Evolutionary conservation across 2,888 invertebrate species (phyloP).

Genomic region (Adelphocoris suturalis): DNA sequence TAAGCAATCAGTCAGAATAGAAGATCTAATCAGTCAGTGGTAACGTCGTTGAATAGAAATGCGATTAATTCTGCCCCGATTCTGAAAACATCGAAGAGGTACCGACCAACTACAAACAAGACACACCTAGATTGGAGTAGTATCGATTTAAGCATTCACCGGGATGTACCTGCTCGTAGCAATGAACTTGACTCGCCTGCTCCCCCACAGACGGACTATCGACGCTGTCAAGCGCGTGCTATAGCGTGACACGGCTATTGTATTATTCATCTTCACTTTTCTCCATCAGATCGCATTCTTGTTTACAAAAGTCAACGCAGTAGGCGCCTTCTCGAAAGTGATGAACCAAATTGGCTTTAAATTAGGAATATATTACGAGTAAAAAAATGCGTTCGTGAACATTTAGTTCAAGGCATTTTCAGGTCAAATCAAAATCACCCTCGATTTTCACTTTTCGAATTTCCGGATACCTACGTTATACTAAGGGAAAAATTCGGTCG

Average conservation of each 20-base stretch:
- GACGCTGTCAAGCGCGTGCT: conserved; percentile 32
- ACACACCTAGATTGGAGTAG: not conserved
- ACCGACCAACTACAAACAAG: no score
- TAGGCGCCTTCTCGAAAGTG: not conserved
- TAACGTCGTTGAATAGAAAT: no score
- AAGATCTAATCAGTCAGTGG: no score
- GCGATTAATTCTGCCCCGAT: no score
- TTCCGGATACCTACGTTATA: no score
- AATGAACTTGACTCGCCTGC: conserved; percentile 25
- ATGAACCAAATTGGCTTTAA: not conserved
- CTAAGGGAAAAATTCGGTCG: no score
- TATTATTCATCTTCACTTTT: not conserved
- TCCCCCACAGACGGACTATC: not conserved
- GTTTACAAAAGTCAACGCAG: not conserved
- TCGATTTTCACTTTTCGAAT: no score
- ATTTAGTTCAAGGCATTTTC: no score
- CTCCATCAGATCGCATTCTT: conserved; percentile 5
- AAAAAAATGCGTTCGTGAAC: no score
- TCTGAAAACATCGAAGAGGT: no score
- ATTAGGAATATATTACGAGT: not conserved
- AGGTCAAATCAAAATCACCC: no score
- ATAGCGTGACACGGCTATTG: conserved; percentile 16
- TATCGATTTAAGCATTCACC: conserved; percentile 16
- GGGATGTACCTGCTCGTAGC: conserved; percentile 3
- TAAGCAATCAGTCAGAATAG: no score